phyloP scores from a whole-genome alignment of 1,140 invertebrate species.

The Phymastichus coffea region DNA sequence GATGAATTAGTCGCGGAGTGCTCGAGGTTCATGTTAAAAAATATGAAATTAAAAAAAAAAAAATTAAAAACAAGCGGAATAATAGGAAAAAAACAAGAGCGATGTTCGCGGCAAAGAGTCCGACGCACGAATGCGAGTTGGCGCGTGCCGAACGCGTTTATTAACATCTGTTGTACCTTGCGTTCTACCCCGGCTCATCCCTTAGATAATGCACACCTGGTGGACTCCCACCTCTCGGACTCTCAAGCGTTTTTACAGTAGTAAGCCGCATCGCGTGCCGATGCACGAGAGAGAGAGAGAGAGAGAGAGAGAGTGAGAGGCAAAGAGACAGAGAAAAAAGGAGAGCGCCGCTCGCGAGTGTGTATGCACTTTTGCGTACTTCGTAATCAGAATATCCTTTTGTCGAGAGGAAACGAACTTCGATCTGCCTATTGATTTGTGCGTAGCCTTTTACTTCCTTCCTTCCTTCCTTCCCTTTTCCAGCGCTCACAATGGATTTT shows the following conservation, averaged over 20 bases:
- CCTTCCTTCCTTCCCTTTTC: not conserved
- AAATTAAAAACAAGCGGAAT: too few relatives aligned
- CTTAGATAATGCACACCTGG: constrained; percentile 31
- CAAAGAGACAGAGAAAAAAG: not conserved
- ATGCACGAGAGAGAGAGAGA: too few relatives aligned
- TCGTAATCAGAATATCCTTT: constrained; percentile 15
- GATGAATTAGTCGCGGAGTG: too few relatives aligned
- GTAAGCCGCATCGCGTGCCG: too few relatives aligned
- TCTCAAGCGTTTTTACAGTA: too few relatives aligned
- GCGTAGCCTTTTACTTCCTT: not conserved
- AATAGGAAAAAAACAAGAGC: not conserved
- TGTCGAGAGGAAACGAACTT: not conserved
- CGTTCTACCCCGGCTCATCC: constrained; percentile 20
- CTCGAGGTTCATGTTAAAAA: too few relatives aligned
- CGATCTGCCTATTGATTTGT: constrained; percentile 13
- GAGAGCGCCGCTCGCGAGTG: not conserved
- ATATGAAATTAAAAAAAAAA: too few relatives aligned
- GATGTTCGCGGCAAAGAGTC: not conserved
- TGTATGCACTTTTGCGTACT: constrained; percentile 5
- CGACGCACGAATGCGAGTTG: constrained; percentile 11
- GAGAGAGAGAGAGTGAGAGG: too few relatives aligned
- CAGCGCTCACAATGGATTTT: too few relatives aligned
- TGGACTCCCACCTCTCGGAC: not conserved
- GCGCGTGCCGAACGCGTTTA: constrained; percentile 18
- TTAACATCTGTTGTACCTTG: constrained; percentile 20